These are phyloP conservation scores for Garrulus glandarius DNA, from an alignment of 2,797 vertebrate genomes.

Conservation along the genomic window DNA sequence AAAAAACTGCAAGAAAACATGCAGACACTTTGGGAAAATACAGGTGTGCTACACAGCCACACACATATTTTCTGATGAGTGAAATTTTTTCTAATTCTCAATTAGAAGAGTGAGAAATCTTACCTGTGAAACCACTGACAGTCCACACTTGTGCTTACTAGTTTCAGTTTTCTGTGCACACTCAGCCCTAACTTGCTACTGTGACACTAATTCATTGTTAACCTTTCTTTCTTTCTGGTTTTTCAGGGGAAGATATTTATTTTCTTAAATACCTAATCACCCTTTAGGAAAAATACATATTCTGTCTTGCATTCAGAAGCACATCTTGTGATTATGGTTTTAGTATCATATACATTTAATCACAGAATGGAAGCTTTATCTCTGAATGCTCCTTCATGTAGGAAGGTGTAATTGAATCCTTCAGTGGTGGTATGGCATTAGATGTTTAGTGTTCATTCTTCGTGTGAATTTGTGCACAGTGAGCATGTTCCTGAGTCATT, in stretches of 20 bases:
- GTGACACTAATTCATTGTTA: neutral
- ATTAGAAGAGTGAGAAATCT: neutral
- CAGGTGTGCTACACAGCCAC: neutral
- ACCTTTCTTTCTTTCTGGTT: slow-evolving; percentile 8
- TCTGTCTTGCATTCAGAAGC: neutral
- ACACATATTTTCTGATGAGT: neutral
- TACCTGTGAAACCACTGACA: neutral
- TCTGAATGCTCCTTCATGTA: neutral
- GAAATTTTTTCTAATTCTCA: neutral
- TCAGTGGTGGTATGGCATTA: neutral
- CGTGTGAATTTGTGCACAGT: neutral
- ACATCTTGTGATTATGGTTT: neutral
- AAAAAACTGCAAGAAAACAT: neutral
- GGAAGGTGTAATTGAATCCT: slow-evolving; percentile 11
- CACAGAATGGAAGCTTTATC: slow-evolving; percentile 7
- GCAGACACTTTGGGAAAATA: neutral
- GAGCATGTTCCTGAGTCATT: neutral
- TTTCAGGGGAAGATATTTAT: slow-evolving; percentile 16
- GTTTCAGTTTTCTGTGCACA: neutral
- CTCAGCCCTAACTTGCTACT: neutral
- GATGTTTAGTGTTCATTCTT: neutral
- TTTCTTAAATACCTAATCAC: neutral
- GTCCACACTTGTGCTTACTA: neutral
- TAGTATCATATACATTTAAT: slow-evolving; percentile 6
- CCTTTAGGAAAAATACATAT: neutral